These are phyloP conservation scores for Sarotherodon lohbergeri DNA, from an alignment of 2,113 vertebrate genomes.

Conservation along the genomic window DNA sequence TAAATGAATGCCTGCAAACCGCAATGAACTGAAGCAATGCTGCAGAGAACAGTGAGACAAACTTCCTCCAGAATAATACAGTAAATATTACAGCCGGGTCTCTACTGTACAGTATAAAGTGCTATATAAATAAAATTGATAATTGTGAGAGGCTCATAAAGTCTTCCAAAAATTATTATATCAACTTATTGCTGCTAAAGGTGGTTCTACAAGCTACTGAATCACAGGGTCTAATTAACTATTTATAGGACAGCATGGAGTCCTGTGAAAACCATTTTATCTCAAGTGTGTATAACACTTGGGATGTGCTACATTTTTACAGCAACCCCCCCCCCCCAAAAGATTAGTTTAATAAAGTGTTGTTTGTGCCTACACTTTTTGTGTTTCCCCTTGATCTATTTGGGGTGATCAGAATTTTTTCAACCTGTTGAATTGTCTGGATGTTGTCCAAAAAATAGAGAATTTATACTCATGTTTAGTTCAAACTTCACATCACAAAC, in stretches of 20 bases:
- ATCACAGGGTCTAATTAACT: neutral
- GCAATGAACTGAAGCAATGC: neutral
- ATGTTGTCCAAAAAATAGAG: neutral
- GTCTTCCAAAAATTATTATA: neutral
- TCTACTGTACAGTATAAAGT: neutral
- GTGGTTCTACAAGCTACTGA: neutral
- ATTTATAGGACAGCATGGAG: neutral
- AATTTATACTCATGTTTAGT: neutral
- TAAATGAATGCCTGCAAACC: neutral
- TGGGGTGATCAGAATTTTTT: neutral
- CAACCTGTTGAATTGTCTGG: neutral
- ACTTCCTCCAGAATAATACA: neutral
- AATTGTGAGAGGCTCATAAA: neutral
- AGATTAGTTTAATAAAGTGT: neutral
- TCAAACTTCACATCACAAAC: neutral
- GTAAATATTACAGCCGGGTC: neutral
- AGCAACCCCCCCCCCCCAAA: neutral
- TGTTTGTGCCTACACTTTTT: neutral
- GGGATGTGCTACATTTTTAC: neutral
- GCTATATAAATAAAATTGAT: neutral
- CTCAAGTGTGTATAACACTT: neutral
- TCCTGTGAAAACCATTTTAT: neutral
- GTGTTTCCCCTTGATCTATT: neutral
- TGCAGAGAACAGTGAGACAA: neutral
- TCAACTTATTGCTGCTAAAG: neutral